These are phyloP conservation scores for Xanthia icteritia DNA, from an alignment of 2,888 invertebrate genomes.

Conservation along the genomic window DNA sequence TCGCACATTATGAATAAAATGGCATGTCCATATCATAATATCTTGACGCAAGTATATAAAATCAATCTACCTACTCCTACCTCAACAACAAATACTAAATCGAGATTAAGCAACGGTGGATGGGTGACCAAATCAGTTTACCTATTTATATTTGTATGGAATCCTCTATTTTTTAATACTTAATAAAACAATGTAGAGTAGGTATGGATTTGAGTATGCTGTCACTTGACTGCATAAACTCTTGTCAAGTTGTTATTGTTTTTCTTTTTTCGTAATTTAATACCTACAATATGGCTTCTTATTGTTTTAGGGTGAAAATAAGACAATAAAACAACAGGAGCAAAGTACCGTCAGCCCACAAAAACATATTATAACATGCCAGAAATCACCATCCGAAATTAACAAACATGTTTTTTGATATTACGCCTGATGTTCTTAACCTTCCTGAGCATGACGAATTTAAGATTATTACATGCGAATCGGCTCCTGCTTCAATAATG, in stretches of 20 bases:
- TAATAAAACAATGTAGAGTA: background rate
- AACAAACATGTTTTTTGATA: constrained; percentile 17
- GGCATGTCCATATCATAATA: too few species aligned
- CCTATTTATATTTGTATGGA: too few species aligned
- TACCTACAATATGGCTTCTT: constrained; percentile 27
- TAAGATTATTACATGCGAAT: constrained; percentile 30
- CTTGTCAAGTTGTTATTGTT: constrained; percentile 27
- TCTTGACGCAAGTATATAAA: too few species aligned
- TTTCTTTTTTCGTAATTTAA: constrained; percentile 20
- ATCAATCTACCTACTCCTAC: too few species aligned
- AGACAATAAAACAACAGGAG: constrained; percentile 27
- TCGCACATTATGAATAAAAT: too few species aligned
- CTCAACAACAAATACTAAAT: too few species aligned
- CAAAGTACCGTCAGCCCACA: constrained; percentile 23
- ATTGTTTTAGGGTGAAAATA: constrained; percentile 31
- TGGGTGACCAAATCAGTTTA: too few species aligned
- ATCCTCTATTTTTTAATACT: background rate
- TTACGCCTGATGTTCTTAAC: constrained; percentile 15
- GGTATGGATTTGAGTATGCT: background rate
- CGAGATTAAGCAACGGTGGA: too few species aligned
- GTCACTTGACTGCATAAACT: constrained; percentile 19
- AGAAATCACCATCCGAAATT: constrained; percentile 17
- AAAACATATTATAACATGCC: constrained; percentile 24
- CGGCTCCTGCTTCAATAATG: constrained; percentile 32
- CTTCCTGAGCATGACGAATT: constrained; percentile 19